Evolutionary conservation across 2,113 vertebrate genomes (phyloP).

Genomic region (Gorsachius goisagi): DNA sequence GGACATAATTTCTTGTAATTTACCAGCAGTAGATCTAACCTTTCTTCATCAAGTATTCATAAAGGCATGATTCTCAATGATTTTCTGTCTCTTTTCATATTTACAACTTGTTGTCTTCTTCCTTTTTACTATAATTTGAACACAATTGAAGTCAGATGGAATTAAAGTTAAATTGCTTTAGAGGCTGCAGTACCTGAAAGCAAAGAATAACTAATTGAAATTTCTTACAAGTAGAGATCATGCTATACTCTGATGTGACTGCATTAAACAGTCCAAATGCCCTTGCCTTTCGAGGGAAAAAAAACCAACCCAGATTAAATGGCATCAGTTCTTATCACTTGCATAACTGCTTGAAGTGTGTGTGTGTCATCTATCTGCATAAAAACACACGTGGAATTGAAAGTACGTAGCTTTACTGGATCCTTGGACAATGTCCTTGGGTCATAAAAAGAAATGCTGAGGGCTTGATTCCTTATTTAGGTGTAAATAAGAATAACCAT

Average conservation of each 20-base stretch:
- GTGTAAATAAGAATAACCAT: neutral
- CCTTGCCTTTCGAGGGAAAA: neutral
- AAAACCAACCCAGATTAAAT: neutral
- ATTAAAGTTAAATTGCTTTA: conserved; percentile 86
- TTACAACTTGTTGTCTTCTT: conserved; percentile 94
- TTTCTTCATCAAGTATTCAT: conserved; percentile 98
- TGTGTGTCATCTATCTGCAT: neutral
- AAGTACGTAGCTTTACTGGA: neutral
- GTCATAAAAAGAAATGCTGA: neutral
- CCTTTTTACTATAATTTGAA: conserved; percentile 85
- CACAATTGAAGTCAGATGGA: conserved; percentile 89
- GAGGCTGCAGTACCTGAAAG: conserved; percentile 66
- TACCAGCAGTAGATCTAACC: conserved; percentile 89
- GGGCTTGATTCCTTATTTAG: neutral
- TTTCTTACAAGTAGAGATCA: neutral
- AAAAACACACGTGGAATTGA: neutral
- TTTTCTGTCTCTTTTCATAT: conserved; percentile 98
- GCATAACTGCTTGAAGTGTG: neutral
- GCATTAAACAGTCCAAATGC: neutral
- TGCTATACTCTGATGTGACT: neutral
- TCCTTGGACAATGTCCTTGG: neutral
- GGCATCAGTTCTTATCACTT: neutral
- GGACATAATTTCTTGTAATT: conserved; percentile 92
- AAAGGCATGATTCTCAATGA: conserved; percentile 95
- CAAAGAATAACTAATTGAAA: conserved; percentile 42